Evolutionary conservation across 1,140 invertebrate genomes (phyloP), one percentile per base, ranked within the genome.

Genomic region (Pteromalus puparum): DNA sequence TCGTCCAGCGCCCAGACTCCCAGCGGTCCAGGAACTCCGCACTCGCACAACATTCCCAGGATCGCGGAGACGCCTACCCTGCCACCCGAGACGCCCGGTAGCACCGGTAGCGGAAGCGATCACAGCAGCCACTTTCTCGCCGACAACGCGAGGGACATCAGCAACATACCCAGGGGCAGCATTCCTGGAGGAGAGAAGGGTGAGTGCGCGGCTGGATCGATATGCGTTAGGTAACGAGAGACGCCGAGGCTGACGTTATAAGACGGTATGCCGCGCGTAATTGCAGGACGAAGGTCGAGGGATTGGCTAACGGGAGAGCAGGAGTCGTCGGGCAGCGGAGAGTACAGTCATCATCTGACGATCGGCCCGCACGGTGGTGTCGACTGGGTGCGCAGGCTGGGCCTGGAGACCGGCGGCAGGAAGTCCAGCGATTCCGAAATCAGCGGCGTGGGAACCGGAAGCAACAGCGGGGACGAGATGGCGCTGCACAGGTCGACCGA

Each of bases 401-500:
- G 90, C 21, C 87, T 93, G 21, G 92, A 93, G 48, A 81, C 89
- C 24, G 90, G 89, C 3, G 90, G 88, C 6, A 79, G 93, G 38
- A 94, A 94, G 86, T 91, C 92, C 2, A 94, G 93, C 87, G 93
- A 94, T 86, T 93, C 93, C 12, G 93, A 94, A 85, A 93, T 94
- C 85, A 92, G 90, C 21, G 90, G 90, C 12, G 86, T 89, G 7
- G 88, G 89, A 26, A 87, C 87, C 5, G 88, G 94, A 92, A 91
- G 93, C 91, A 89, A 91, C 91, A 91, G 90, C 83, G 90, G 88
- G 46, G 94, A 94, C 48, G 93, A 94, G 82, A 86, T 92, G 18
- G 91, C 94, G 65, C 91, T 95, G 34, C 95, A 95, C 90, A 93
- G 94, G 86, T 96, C 95, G 83, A 95, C 95, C 76, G 95, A 96